Evolutionary conservation across 2,888 invertebrate genomes (phyloP), one percentile per base, ranked within the genome.

Genomic region (Torymus tubicola): DNA sequence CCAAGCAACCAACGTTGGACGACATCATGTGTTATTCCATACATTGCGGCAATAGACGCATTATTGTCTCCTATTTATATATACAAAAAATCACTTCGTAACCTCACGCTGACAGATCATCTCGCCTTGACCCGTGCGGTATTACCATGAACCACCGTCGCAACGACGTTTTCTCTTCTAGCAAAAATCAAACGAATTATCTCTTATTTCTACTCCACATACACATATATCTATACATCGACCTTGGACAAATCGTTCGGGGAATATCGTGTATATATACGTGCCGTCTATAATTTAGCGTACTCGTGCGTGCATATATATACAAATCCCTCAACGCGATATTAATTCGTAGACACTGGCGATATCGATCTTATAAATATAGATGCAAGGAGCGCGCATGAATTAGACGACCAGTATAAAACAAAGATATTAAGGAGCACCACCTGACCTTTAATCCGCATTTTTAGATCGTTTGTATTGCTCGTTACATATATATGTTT

Each of bases 351-450:
- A 61, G 18, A 52, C 71, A 67, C 16, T 16, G 13, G 24, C 84
- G 87, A 88, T 87, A 86, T 83, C 81, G 83, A 87, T 87, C 88
- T 88, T 86, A 87, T 87, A 87, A 87, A 87, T 88, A 87, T 86
- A 86, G 85, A 88, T 87, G 85, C 70, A 74, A 24, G 67, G 74
- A 31, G 31, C 31, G 31, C 31, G 31, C 31, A 31, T 31, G 31
- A 31, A 31, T 31, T 31, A 31, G 31, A 31, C 31, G 31, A 5
- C 31, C 31, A 4, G 31, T 5, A 31, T 31, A 31, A 31, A 31
- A 31, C 3, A 31, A 31, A 2, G 31, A 31, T 31, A 31, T 31
- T 31, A 5, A 31, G 31, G 31, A 5, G 4, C 5, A 31, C 31
- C 31, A 4, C 5, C 2, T 5, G 13, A 55, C 63, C 52, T 31